phyloP scores from a whole-genome alignment of 2,888 invertebrate species.

The Pycnomerus fuliginosus region DNA sequence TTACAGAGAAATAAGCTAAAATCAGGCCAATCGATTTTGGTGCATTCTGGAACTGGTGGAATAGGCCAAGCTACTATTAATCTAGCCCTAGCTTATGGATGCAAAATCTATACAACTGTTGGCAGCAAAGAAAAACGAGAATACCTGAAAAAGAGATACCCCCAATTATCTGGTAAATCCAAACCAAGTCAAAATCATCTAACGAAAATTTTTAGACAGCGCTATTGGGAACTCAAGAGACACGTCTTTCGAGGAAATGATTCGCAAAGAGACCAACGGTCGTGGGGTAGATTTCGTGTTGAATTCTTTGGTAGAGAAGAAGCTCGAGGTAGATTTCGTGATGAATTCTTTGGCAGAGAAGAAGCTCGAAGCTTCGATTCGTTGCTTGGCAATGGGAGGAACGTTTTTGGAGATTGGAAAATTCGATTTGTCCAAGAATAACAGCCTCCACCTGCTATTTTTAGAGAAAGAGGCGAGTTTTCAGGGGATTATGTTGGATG shows the following conservation, averaged over 20 bases:
- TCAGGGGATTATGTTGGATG: constrained; percentile 75
- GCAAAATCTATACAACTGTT: constrained; percentile 71
- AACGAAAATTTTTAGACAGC: constrained; percentile 32
- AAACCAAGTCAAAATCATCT: neutral
- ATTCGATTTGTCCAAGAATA: constrained; percentile 71
- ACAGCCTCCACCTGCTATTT: constrained; percentile 59
- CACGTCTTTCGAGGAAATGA: constrained; percentile 82
- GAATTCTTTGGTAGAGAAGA: constrained; percentile 88
- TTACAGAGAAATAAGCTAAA: no score
- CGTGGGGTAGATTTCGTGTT: constrained; percentile 64
- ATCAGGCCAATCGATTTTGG: no score
- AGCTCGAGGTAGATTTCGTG: constrained; percentile 66
- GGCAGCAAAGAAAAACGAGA: constrained; percentile 64
- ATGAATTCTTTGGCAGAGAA: constrained; percentile 84
- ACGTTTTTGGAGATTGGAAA: constrained; percentile 83
- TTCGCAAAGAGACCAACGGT: constrained; percentile 77
- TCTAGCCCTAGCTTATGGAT: constrained; percentile 64
- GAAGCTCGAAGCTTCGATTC: constrained; percentile 70
- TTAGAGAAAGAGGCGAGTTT: constrained; percentile 74
- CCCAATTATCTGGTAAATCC: constrained; percentile 40
- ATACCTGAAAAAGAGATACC: constrained; percentile 59
- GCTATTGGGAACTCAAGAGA: constrained; percentile 72
- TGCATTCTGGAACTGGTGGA: constrained; percentile 65
- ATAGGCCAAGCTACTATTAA: constrained; percentile 79
- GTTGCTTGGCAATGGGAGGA: constrained; percentile 61